Percentiles rank a stretch among this genome's conserved stretches.
phyloP scores from a whole-genome alignment of 2,888 invertebrate genomes.

The Philaethria dido region DNA sequence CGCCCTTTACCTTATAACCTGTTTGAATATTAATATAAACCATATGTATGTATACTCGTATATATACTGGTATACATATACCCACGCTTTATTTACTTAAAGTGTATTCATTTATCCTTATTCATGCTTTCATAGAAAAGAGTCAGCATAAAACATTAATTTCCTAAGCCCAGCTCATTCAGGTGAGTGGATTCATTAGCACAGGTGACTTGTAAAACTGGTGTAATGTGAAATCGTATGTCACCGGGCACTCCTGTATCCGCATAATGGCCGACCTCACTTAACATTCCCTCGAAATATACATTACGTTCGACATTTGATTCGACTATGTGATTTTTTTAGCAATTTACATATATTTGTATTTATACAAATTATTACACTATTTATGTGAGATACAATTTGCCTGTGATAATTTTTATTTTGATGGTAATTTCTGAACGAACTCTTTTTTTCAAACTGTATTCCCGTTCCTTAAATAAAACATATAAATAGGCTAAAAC shows the following conservation, averaged over 20 bases:
- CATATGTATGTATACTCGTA: background rate
- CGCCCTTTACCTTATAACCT: no score
- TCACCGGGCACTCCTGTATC: slow-evolving; percentile 60
- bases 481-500: no score
- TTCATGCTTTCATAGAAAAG: slow-evolving; percentile 33
- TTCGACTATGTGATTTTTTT: slow-evolving; percentile 10
- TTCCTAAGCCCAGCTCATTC: slow-evolving; percentile 62
- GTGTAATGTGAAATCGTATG: slow-evolving; percentile 56
- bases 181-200: slow-evolving; percentile 73
- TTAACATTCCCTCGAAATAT: slow-evolving; percentile 49
- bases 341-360: background rate
- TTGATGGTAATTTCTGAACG: no score
- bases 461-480: no score
- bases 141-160: slow-evolving; percentile 68
- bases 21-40: no score
- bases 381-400: no score
- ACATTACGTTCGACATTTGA: slow-evolving; percentile 26
- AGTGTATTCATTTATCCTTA: slow-evolving; percentile 16
- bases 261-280: slow-evolving; percentile 50
- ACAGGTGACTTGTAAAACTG: slow-evolving; percentile 72
- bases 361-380: background rate
- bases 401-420: no score
- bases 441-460: no score
- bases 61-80: background rate
- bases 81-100: background rate